phyloP scores from a whole-genome alignment of 2,888 invertebrate genomes.

The Diploptera punctata region DNA sequence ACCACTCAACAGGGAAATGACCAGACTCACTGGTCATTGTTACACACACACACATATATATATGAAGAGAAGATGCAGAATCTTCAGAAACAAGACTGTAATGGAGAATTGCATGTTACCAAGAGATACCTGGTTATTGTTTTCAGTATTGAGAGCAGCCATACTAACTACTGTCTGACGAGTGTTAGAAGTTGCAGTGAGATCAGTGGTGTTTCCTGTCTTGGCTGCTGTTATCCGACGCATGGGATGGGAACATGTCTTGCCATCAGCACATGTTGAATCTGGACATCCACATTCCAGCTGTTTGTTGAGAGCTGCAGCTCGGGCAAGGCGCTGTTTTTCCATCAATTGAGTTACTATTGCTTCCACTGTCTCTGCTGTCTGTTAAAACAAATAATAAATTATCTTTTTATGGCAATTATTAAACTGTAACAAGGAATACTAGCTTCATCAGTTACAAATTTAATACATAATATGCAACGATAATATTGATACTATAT shows the following conservation, averaged over 20 bases:
- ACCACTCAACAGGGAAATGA: no score
- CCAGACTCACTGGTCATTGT: no score
- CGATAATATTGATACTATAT: no score
- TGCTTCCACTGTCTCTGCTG: conserved; percentile 87
- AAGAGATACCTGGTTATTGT: conserved; percentile 47
- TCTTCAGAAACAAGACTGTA: not conserved
- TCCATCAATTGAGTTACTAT: conserved; percentile 95
- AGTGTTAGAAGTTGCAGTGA: conserved; percentile 41
- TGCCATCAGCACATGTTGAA: conserved; percentile 76
- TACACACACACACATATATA: no score
- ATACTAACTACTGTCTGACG: conserved; percentile 48
- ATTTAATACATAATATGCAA: no score
- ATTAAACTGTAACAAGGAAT: no score
- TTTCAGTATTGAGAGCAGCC: conserved; percentile 51
- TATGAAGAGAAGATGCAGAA: no score
- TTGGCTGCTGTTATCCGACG: conserved; percentile 72
- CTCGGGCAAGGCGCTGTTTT: conserved; percentile 82
- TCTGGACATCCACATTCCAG: conserved; percentile 83
- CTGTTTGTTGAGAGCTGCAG: conserved; percentile 77
- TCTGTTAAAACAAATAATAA: conserved; percentile 65
- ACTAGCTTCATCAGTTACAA: no score
- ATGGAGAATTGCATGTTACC: not conserved
- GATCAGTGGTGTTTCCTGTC: conserved; percentile 49
- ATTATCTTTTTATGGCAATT: no score
- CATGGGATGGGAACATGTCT: conserved; percentile 79